phyloP scores from a whole-genome alignment of 2,797 vertebrate genomes.

The Champsocephalus esox region DNA sequence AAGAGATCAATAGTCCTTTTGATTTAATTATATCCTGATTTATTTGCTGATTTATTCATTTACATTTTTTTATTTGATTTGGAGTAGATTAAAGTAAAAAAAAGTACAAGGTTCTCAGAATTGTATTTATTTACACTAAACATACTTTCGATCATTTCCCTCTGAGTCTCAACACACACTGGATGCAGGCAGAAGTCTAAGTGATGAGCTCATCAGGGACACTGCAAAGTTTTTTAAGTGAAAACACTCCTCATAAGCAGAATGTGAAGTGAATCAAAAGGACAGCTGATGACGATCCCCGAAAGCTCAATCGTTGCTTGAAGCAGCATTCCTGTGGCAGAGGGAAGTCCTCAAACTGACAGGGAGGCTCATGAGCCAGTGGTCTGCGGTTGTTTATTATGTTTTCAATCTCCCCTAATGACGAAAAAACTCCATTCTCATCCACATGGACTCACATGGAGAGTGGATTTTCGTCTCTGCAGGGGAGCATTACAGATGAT shows the following conservation, averaged over 20 bases:
- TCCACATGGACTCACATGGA: slow-evolving; percentile 17
- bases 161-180: slow-evolving; percentile 16
- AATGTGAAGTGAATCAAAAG: slow-evolving; percentile 38
- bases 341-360: slow-evolving; percentile 21
- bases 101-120: neutral
- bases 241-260: slow-evolving; percentile 37
- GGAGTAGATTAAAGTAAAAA: neutral
- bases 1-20: neutral
- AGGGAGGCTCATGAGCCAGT: slow-evolving; percentile 13
- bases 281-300: slow-evolving; percentile 26
- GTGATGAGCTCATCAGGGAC: slow-evolving; percentile 36
- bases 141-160: neutral
- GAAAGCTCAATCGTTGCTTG: slow-evolving; percentile 13
- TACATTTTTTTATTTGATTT: neutral
- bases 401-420: slow-evolving; percentile 41
- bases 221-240: slow-evolving; percentile 36
- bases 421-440: slow-evolving; percentile 46
- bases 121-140: neutral
- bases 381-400: slow-evolving; percentile 48
- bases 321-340: slow-evolving; percentile 18
- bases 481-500: slow-evolving; percentile 36
- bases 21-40: neutral
- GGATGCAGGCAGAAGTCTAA: slow-evolving; percentile 20
- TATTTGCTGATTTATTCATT: neutral
- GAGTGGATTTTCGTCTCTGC: slow-evolving; percentile 39